Evolutionary conservation across 1,140 invertebrate genomes (phyloP).

Genomic region (Drosophila bipectinata): DNA sequence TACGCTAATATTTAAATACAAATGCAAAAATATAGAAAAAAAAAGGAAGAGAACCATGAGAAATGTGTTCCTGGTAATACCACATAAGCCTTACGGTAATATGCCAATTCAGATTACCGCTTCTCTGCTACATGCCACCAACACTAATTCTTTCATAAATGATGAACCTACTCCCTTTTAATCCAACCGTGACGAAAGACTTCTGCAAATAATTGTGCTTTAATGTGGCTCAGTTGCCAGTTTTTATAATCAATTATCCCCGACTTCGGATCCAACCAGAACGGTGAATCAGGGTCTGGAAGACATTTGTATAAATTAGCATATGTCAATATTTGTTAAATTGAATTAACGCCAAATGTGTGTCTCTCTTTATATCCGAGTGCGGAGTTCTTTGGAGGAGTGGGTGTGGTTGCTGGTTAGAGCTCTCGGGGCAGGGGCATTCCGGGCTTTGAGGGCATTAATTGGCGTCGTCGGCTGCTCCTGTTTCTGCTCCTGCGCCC

Average conservation of each 20-base stretch:
- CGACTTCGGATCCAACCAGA: neutral
- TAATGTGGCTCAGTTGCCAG: constrained; percentile 75
- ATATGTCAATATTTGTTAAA: constrained; percentile 83
- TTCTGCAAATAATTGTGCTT: constrained; percentile 79
- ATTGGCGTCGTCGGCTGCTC: constrained; percentile 29
- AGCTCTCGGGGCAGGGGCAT: constrained; percentile 5
- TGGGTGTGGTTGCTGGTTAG: constrained; percentile 5
- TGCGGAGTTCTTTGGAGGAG: constrained; percentile 11
- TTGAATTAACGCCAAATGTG: constrained; percentile 71
- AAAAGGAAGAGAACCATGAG: neutral
- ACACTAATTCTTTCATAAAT: constrained; percentile 50
- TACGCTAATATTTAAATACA: too few relatives aligned
- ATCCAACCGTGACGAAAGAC: constrained; percentile 56
- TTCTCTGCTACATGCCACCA: constrained; percentile 6
- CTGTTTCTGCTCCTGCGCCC: constrained; percentile 21
- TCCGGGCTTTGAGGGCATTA: constrained; percentile 3
- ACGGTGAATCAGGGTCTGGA: constrained; percentile 23
- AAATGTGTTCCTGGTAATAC: neutral
- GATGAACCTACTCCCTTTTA: constrained; percentile 43
- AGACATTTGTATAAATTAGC: constrained; percentile 81
- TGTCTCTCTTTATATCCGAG: neutral
- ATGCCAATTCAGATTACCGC: constrained; percentile 30
- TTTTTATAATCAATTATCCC: constrained; percentile 81
- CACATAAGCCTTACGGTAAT: constrained; percentile 50
- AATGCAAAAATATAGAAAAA: neutral